A percentile compares a stretch with the other conserved stretches of the same genome.
These are phyloP conservation scores for Symphodus melops DNA, from an alignment of 2,113 vertebrate genomes.

Conservation along the genomic window DNA sequence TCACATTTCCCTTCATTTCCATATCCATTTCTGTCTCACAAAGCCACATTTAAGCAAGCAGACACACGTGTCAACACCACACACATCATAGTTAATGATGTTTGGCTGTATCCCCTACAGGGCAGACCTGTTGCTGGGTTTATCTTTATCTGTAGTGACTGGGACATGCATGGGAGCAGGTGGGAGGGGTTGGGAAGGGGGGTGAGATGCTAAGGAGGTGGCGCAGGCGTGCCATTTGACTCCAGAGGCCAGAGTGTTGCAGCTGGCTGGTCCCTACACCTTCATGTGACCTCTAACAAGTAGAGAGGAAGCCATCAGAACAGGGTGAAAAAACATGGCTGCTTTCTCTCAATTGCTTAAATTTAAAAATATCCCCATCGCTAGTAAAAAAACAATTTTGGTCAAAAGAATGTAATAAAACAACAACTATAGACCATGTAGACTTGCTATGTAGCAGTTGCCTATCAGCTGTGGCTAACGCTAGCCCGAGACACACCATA, in stretches of 20 bases:
- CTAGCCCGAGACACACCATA: too few relatives aligned
- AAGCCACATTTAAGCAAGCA: constrained; percentile 17
- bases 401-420: constrained; percentile 11
- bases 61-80: not conserved
- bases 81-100: constrained; percentile 72
- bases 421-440: too few relatives aligned
- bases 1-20: constrained; percentile 11
- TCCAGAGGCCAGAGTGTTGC: constrained; percentile 52
- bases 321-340: not conserved
- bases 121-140: constrained; percentile 70
- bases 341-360: not conserved
- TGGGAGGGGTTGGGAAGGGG: constrained; percentile 9
- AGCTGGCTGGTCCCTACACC: constrained; percentile 56
- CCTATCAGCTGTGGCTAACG: too few relatives aligned
- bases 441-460: too few relatives aligned
- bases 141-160: constrained; percentile 70
- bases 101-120: constrained; percentile 62
- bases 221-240: constrained; percentile 50
- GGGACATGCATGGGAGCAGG: constrained; percentile 26
- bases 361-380: constrained; percentile 5
- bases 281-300: constrained; percentile 69
- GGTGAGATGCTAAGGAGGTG: constrained; percentile 40
- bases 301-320: constrained; percentile 15
- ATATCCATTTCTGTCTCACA: constrained; percentile 18
- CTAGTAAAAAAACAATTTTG: not conserved